Conservation (phyloP, 2,797 vertebrate species). For the Otolemur crassicaudatus region DNA sequence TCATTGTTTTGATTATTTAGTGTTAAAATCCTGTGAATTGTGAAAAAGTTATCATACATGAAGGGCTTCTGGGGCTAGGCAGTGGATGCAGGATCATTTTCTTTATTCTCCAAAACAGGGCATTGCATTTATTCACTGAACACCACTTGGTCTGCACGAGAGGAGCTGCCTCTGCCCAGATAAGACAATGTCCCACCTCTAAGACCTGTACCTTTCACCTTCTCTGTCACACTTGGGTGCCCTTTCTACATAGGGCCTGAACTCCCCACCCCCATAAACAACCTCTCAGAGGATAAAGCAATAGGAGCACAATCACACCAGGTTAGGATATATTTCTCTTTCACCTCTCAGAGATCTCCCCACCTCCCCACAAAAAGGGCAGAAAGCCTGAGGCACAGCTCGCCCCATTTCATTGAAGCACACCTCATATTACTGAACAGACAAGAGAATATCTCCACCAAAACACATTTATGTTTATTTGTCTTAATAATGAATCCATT, state of each 20-base stretch:
- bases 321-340: neutral
- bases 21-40: neutral
- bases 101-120: neutral
- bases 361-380: neutral
- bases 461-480: neutral
- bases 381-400: neutral
- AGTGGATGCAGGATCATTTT: neutral
- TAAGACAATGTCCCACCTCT: neutral
- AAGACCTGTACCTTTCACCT: neutral
- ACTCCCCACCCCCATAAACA: neutral
- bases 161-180: neutral
- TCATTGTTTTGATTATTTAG: conserved; percentile 53
- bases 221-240: neutral
- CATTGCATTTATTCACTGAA: neutral
- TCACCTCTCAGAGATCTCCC: neutral
- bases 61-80: neutral
- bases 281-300: neutral
- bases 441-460: neutral
- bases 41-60: neutral
- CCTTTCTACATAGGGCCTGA: neutral
- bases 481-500: neutral
- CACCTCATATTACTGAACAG: neutral
- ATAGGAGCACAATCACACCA: neutral
- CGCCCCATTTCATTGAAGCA: neutral
- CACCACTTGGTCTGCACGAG: neutral